Evolutionary conservation across 2,888 invertebrate species (phyloP).

Genomic region (Acleris holmiana): DNA sequence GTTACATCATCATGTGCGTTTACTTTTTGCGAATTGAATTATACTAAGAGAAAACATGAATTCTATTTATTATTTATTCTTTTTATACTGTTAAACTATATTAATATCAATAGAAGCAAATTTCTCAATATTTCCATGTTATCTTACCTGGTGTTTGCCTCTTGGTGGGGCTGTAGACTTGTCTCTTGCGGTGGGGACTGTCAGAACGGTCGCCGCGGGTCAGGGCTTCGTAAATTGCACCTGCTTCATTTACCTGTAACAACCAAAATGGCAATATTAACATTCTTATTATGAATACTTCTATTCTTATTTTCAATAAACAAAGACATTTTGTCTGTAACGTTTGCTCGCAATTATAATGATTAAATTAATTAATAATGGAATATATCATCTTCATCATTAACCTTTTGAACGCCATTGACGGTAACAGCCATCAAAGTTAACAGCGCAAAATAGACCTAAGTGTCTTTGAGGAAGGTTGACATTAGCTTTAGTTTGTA

Average conservation of each 20-base stretch:
- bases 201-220: slow-evolving; percentile 91
- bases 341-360: background rate
- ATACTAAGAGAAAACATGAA: too few relatives aligned
- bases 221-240: slow-evolving; percentile 92
- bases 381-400: background rate
- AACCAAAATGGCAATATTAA: background rate
- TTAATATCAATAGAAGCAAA: too few relatives aligned
- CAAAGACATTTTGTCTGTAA: background rate
- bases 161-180: slow-evolving; percentile 93
- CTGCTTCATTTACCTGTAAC: slow-evolving; percentile 91
- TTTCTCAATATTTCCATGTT: slow-evolving; percentile 25
- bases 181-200: slow-evolving; percentile 89
- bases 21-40: too few relatives aligned
- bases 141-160: slow-evolving; percentile 87
- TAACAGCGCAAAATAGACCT: too few relatives aligned
- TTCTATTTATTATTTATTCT: too few relatives aligned
- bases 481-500: too few relatives aligned
- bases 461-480: too few relatives aligned
- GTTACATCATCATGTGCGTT: too few relatives aligned
- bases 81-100: too few relatives aligned
- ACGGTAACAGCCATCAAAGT: too few relatives aligned
- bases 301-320: too few relatives aligned
- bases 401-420: too few relatives aligned
- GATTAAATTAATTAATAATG: background rate
- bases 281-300: background rate